These are phyloP conservation scores for Euphonia xanthogaster DNA, from an alignment of 2,797 vertebrate genomes.

Conservation along the genomic window DNA sequence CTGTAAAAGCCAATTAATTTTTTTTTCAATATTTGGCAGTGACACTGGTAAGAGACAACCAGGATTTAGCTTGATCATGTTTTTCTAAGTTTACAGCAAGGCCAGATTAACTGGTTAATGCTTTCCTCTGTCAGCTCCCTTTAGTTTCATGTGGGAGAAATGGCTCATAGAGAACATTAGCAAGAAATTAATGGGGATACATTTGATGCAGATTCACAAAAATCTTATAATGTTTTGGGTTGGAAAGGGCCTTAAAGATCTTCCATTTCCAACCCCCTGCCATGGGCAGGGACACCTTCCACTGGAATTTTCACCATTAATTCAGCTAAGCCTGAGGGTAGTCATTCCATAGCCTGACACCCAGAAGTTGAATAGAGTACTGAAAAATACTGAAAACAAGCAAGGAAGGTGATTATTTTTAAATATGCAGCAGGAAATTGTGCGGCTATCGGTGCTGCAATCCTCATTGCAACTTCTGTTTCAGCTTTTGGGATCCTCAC, in stretches of 20 bases:
- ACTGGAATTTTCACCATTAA: background rate
- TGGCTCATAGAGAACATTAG: background rate
- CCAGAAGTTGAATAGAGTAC: background rate
- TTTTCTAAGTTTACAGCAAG: background rate
- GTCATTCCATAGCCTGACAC: background rate
- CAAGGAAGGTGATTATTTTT: background rate
- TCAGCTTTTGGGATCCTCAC: background rate
- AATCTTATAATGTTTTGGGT: background rate
- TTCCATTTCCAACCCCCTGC: background rate
- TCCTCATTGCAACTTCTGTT: background rate
- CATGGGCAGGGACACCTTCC: background rate
- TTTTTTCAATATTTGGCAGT: background rate
- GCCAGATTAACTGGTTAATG: background rate
- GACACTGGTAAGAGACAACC: background rate
- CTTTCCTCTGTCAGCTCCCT: background rate
- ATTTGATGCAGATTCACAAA: background rate
- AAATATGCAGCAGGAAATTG: background rate
- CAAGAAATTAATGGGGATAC: background rate
- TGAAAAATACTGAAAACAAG: background rate
- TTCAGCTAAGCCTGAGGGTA: background rate
- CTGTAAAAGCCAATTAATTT: background rate
- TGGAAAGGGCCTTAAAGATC: background rate
- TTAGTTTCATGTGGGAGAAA: background rate
- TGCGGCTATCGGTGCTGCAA: background rate
- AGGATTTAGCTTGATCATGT: background rate